These are phyloP conservation scores for Corydoras sp. DNA, from an alignment of 2,113 vertebrate genomes.

Conservation along the genomic window DNA sequence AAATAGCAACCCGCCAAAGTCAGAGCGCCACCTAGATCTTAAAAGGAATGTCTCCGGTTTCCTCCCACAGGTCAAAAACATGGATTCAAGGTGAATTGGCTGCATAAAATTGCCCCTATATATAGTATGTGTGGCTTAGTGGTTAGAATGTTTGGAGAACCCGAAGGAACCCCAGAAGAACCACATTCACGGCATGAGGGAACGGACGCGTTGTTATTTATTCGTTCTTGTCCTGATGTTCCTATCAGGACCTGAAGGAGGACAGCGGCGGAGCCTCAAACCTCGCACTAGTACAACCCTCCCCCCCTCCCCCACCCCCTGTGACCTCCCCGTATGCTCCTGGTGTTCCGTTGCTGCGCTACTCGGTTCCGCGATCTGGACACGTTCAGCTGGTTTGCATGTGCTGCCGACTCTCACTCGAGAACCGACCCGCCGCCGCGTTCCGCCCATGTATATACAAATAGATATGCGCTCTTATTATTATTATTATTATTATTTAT, in stretches of 20 bases:
- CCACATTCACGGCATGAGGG: slow-evolving; percentile 7
- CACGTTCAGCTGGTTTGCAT: slow-evolving; percentile 33
- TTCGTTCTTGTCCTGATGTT: neutral
- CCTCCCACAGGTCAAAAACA: too few species aligned
- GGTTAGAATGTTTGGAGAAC: too few species aligned
- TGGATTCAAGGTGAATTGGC: too few species aligned
- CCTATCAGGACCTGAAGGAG: slow-evolving; percentile 6
- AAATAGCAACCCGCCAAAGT: too few species aligned
- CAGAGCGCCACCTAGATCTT: too few species aligned
- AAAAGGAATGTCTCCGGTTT: too few species aligned
- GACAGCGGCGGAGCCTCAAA: neutral
- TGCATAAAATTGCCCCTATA: too few species aligned
- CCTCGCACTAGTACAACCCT: neutral
- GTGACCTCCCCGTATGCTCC: slow-evolving; percentile 3
- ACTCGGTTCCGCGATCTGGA: slow-evolving; percentile 11
- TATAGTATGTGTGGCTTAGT: too few species aligned
- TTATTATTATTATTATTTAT: slow-evolving; percentile 11
- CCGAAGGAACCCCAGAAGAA: too few species aligned
- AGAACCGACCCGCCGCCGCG: slow-evolving; percentile 4
- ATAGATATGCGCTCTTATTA: slow-evolving; percentile 35
- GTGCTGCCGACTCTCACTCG: slow-evolving; percentile 13
- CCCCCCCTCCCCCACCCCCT: neutral
- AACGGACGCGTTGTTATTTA: slow-evolving; percentile 13
- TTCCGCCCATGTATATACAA: slow-evolving; percentile 30
- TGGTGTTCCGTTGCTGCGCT: slow-evolving; percentile 5